Evolutionary conservation across 2,113 vertebrate genomes (phyloP).

Genomic region (Astur gentilis): DNA sequence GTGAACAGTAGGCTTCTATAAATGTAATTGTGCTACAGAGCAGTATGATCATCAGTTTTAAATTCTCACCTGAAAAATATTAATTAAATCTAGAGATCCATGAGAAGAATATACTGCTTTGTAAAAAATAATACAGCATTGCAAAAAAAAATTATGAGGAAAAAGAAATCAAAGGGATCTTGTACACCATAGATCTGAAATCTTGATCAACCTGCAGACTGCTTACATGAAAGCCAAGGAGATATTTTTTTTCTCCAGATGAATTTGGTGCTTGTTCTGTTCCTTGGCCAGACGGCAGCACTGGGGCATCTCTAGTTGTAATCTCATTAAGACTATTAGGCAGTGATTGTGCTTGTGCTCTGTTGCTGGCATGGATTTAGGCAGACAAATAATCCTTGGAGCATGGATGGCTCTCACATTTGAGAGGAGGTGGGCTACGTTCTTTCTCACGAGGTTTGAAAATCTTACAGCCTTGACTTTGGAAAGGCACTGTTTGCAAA

Average conservation of each 20-base stretch:
- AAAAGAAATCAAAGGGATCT: not conserved
- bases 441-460: not conserved
- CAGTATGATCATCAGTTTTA: not conserved
- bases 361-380: not conserved
- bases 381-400: not conserved
- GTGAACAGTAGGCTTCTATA: conserved; percentile 2
- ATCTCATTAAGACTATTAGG: conserved; percentile 5
- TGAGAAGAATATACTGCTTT: not conserved
- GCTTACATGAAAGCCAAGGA: not conserved
- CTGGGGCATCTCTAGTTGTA: not conserved
- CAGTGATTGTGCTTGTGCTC: not conserved
- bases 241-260: not conserved
- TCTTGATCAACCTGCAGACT: not conserved
- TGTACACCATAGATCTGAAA: not conserved
- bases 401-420: not conserved
- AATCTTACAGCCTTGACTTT: not conserved
- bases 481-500: not conserved
- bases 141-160: not conserved
- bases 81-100: not conserved
- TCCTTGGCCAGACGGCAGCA: not conserved
- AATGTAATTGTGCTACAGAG: not conserved
- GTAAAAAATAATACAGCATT: not conserved
- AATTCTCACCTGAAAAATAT: not conserved
- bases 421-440: not conserved
- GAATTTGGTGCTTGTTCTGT: not conserved